Evolutionary conservation across 2,113 vertebrate species (phyloP).

Genomic region (Cyprinus carpio): DNA sequence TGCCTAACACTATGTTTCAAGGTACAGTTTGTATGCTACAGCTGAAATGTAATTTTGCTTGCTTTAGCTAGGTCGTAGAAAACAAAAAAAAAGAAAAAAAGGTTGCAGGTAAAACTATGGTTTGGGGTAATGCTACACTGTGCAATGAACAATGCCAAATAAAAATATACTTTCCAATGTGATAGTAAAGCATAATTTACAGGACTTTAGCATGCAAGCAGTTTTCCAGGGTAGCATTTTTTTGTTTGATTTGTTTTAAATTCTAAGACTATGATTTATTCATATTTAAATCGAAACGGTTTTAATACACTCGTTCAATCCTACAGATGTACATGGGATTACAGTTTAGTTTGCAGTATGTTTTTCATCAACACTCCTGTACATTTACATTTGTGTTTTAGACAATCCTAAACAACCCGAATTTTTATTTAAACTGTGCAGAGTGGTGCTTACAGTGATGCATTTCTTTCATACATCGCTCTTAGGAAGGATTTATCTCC

Average conservation of each 20-base stretch:
- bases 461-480: too few relatives aligned
- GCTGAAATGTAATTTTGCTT: slow-evolving; percentile 37
- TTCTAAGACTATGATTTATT: neutral
- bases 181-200: slow-evolving; percentile 43
- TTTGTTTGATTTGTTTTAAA: neutral
- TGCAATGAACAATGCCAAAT: slow-evolving; percentile 36
- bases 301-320: neutral
- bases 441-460: neutral
- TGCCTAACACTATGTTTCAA: slow-evolving; percentile 58
- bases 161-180: slow-evolving; percentile 37
- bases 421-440: neutral
- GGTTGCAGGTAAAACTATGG: slow-evolving; percentile 40
- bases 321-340: neutral
- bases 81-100: neutral
- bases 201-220: neutral
- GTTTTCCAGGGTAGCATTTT: slow-evolving; percentile 8
- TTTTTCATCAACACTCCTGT: slow-evolving; percentile 1
- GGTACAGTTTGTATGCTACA: slow-evolving; percentile 50
- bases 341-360: neutral
- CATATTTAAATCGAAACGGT: neutral
- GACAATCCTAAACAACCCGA: neutral
- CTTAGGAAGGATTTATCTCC: neutral
- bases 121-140: slow-evolving; percentile 7
- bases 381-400: slow-evolving; percentile 15
- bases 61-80: slow-evolving; percentile 11